These are phyloP conservation scores for Gallinago jamesoni DNA, from an alignment of 2,113 vertebrate species.

Conservation along the genomic window DNA sequence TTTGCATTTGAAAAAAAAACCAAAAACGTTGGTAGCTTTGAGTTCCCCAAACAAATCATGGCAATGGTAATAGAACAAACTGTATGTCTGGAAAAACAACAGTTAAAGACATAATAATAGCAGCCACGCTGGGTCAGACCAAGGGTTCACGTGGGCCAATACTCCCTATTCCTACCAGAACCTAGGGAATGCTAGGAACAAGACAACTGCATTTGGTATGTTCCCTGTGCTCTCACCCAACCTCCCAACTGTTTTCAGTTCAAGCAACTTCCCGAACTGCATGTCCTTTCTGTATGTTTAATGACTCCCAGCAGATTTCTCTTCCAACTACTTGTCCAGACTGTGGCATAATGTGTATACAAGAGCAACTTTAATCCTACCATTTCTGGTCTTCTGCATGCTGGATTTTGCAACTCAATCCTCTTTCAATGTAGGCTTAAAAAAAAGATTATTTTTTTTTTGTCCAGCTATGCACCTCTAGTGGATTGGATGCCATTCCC, in stretches of 20 bases:
- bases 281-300: background rate
- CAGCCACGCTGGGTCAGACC: background rate
- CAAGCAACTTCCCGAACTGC: background rate
- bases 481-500: background rate
- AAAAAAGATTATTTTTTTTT: background rate
- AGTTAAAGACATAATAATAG: background rate
- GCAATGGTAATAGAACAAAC: background rate
- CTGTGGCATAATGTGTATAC: background rate
- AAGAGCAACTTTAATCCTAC: background rate
- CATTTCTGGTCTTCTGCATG: background rate
- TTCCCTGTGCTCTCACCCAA: background rate
- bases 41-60: background rate
- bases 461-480: background rate
- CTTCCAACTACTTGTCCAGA: background rate
- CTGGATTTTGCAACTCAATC: background rate
- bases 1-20: background rate
- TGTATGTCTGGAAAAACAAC: background rate
- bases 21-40: background rate
- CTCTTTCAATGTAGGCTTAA: background rate
- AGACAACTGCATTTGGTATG: background rate
- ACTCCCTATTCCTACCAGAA: background rate
- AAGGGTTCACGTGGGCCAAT: background rate
- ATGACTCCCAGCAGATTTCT: background rate
- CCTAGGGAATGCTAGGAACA: background rate
- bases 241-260: background rate